These are phyloP conservation scores for Euwallacea fornicatus DNA, from an alignment of 1,140 invertebrate genomes.

Conservation along the genomic window DNA sequence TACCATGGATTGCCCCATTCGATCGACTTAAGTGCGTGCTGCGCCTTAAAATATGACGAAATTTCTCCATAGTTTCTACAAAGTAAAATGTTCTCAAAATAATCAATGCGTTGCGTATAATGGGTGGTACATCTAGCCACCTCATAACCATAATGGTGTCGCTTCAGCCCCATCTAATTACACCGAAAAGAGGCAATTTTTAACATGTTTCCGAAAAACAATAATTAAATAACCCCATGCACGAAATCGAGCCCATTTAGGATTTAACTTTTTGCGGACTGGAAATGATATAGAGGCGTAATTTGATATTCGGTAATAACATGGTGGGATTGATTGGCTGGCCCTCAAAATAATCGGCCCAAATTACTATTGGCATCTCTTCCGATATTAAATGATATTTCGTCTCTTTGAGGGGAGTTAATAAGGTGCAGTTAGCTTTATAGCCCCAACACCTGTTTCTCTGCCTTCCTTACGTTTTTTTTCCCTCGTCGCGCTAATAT, in stretches of 20 bases:
- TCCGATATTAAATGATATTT: constrained; percentile 33
- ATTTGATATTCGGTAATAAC: constrained; percentile 47
- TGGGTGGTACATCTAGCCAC: too few species aligned
- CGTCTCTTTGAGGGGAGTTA: constrained; percentile 36
- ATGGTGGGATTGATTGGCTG: constrained; percentile 47
- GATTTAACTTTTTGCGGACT: constrained; percentile 23
- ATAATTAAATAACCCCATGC: constrained; percentile 14
- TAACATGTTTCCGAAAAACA: constrained; percentile 10
- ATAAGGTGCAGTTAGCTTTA: constrained; percentile 30
- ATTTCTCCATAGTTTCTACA: too few species aligned
- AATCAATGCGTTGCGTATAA: too few species aligned
- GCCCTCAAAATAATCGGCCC: constrained; percentile 46
- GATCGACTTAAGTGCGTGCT: too few species aligned
- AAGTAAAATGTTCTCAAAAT: too few species aligned
- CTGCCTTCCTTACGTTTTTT: neutral
- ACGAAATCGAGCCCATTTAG: constrained; percentile 14
- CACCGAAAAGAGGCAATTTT: constrained; percentile 4
- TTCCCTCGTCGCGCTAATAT: too few species aligned
- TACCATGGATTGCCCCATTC: too few species aligned
- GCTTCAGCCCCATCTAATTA: neutral
- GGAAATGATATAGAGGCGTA: constrained; percentile 26
- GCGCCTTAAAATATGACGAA: too few species aligned
- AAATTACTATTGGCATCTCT: constrained; percentile 38
- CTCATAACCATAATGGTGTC: neutral
- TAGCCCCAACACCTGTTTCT: constrained; percentile 41